Base-by-base conservation (phyloP, 2,797 vertebrate genomes). In the Gephyroberyx darwinii region DNA sequence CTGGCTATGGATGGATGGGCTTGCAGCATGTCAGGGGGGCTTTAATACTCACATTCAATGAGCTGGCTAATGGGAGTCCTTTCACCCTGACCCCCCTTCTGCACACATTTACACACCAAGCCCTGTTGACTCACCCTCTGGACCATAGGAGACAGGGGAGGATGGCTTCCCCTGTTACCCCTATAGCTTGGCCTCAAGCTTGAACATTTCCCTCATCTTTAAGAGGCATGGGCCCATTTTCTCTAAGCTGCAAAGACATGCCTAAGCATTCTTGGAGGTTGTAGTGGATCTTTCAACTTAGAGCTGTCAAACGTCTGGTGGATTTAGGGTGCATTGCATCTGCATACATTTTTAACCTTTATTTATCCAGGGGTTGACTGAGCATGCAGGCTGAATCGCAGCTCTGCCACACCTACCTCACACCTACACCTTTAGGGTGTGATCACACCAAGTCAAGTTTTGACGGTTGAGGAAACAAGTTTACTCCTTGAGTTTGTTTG, bases 51-150 rank as follows among this genome's bases (percentile, higher is more conserved):
- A 79, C 83, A 80, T 78, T 88, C 89, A 89, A 84, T 91, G 90
- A 89, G 82, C 88, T 90, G 89, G 81, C 85, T 91, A 91, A 91
- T 92, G 83, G 88, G 77, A 87, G 83, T 86, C 84, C 86, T 87
- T 84, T 89, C 81, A 78, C 85, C 82, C 89, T 91, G 86, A 90
- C 90, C 90, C 77, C 59, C 31, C 86, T 90, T 88, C 81, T 82
- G 82, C 84, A 80, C 85, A 88, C 87, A 80, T 86, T 88, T 90
- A 88, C 81, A 86, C 86, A 84, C 83, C 71, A 26, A 68, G 84
- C 85, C 78, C 83, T 79, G 67, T 77, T 79, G 82, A 83, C 74
- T 84, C 75, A 85, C 80, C 83, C 83, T 73, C 78, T 72, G 77
- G 80, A 71, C 82, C 81, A 65, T 58, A 43, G 69, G 60, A 75